Conservation (phyloP, 2,113 vertebrate species). For the Gavia stellata region DNA sequence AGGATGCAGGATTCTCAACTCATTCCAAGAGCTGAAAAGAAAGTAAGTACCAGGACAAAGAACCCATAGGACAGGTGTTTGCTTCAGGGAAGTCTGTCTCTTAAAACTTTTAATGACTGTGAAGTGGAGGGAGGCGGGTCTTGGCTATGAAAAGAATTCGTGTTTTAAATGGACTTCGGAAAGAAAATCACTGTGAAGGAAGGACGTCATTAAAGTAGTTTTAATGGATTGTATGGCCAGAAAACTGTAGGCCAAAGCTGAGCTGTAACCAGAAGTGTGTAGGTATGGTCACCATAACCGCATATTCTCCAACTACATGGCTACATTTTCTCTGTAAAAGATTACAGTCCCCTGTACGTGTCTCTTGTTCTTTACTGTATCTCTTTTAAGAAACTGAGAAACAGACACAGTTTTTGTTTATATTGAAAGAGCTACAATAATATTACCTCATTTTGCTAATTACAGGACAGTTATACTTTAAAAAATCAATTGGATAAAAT, state of each 20-base stretch:
- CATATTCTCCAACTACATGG: neutral
- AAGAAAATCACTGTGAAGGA: neutral
- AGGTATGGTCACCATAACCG: neutral
- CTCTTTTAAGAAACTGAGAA: neutral
- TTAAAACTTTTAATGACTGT: neutral
- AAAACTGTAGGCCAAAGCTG: neutral
- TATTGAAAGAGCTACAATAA: neutral
- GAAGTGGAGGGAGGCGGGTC: neutral
- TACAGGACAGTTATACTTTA: neutral
- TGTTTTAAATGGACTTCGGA: neutral
- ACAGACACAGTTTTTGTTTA: neutral
- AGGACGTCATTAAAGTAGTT: neutral
- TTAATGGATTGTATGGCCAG: neutral
- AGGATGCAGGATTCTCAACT: neutral
- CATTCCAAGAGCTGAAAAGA: neutral
- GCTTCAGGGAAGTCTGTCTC: neutral
- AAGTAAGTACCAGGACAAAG: neutral
- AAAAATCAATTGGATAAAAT: neutral
- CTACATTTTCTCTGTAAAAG: neutral
- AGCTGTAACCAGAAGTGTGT: neutral
- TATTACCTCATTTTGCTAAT: neutral
- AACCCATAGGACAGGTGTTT: neutral
- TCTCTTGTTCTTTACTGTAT: neutral
- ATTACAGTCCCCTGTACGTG: neutral
- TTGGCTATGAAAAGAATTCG: neutral